Base-by-base conservation (phyloP, 2,888 invertebrate genomes). In the Brachyptera putata region DNA sequence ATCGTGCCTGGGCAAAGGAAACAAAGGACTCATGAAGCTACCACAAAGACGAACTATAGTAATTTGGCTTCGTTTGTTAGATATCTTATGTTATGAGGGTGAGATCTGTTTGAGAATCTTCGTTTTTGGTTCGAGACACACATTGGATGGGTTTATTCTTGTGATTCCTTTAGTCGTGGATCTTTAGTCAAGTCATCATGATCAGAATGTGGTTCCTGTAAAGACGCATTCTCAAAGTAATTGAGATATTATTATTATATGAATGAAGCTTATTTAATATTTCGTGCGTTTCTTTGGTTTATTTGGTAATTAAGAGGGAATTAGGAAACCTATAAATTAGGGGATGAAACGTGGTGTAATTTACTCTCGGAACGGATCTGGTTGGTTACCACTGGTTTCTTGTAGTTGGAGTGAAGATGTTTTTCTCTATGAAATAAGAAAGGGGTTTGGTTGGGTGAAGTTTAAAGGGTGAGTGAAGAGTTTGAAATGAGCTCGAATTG, bases 11-110 rank as follows among this genome's bases (percentile, higher is more conserved):
- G 16, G 34, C 53, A 53, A 53, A 53, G 53, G 34, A 34, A 53
- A 53, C 53, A 53, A 53, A 53, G 53, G 53, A 53, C 53, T 53
- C 34, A 36, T 53, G 53, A 53, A 53, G 53, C 53, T 53, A 53
- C 53, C 53, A 53, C 53, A 53, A 53, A 53, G 53, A 53, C n/a
- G 53, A 34, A 53, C 53, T 30, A n/a, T n/a, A 53, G 53, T 53
- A 53, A 53, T 53, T 53, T 53, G 53, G 53, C 53, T 53, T 21
- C 53, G 53, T 53, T 53, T 34, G n/a, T n/a, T n/a, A 36, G 36
- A 16, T 53, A 53, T 53, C 53, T 53, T 53, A 30, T 53, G 53
- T 21, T 53, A 30, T 9, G 26, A n/a, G 53, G 24, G 18, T 13
- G 34, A 36, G 18, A 53, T 53, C 53, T 53, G 53, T 53, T 53